A percentile compares a stretch with the other conserved stretches of the same genome.
These are phyloP conservation scores for Hemistola chrysoprasaria DNA, from an alignment of 2,888 invertebrate genomes.

Conservation along the genomic window DNA sequence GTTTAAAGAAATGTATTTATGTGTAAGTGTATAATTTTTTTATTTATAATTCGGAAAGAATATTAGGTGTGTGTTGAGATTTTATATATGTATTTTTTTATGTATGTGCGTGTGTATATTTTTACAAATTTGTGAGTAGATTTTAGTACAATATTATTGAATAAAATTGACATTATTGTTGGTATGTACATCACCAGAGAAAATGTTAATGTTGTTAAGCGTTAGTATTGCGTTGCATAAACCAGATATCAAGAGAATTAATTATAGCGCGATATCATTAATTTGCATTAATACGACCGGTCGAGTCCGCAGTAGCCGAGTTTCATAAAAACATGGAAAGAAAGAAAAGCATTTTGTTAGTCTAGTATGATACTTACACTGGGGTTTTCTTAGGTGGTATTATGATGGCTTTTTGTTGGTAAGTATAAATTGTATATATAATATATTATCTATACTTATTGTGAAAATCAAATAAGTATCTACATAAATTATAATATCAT, in stretches of 20 bases:
- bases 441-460: too few relatives aligned
- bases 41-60: too few relatives aligned
- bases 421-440: too few relatives aligned
- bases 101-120: too few relatives aligned
- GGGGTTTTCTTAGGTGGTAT: slow-evolving; percentile 19
- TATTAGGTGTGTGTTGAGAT: too few relatives aligned
- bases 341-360: slow-evolving; percentile 81
- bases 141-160: too few relatives aligned
- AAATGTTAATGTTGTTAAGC: slow-evolving; percentile 60
- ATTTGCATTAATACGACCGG: slow-evolving; percentile 60
- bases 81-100: too few relatives aligned
- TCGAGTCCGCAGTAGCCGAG: slow-evolving; percentile 72
- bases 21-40: too few relatives aligned
- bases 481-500: too few relatives aligned
- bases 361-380: slow-evolving; percentile 74
- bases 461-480: too few relatives aligned
- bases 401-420: neutral
- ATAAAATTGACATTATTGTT: slow-evolving; percentile 24
- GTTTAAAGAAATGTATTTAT: too few relatives aligned
- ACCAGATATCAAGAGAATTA: slow-evolving; percentile 79
- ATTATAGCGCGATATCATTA: slow-evolving; percentile 53
- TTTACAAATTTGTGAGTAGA: too few relatives aligned
- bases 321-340: slow-evolving; percentile 82
- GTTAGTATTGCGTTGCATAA: slow-evolving; percentile 77
- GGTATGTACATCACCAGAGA: slow-evolving; percentile 51